Evolutionary conservation across 53 echinoderm and acorn worm species (phyloP).

Genomic region (Actinopyga echinites): DNA sequence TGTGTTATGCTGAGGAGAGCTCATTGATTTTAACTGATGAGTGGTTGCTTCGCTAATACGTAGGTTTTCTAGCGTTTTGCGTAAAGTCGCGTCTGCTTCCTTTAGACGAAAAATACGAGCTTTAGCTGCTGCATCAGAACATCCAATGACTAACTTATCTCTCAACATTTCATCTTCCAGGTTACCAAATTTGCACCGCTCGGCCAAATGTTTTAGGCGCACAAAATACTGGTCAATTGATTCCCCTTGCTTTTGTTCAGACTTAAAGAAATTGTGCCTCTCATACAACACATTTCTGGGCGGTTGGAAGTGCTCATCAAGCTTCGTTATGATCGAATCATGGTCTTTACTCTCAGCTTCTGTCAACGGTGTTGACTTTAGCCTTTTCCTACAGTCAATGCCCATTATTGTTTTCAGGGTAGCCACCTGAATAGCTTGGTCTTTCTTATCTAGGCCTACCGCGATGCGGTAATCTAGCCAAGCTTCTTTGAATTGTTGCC

Average conservation of each 20-base stretch:
- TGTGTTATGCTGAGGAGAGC: neutral
- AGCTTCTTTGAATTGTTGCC: neutral
- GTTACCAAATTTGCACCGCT: neutral
- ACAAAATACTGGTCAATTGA: slow-evolving; percentile 45
- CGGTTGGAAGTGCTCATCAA: slow-evolving; percentile 23
- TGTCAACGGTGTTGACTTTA: neutral
- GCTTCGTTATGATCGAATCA: slow-evolving; percentile 21
- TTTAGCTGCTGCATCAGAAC: neutral
- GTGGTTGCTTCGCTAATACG: slow-evolving; percentile 11
- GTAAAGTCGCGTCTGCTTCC: slow-evolving; percentile 35
- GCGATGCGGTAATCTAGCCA: slow-evolving; percentile 38
- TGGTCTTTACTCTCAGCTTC: slow-evolving; percentile 20
- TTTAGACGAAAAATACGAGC: slow-evolving; percentile 5
- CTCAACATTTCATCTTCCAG: slow-evolving; percentile 10
- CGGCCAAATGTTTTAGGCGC: slow-evolving; percentile 20
- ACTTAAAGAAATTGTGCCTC: neutral
- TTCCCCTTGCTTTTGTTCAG: slow-evolving; percentile 15
- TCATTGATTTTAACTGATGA: slow-evolving; percentile 24
- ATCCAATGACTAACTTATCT: neutral
- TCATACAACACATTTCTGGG: slow-evolving; percentile 13
- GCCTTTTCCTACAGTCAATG: slow-evolving; percentile 20
- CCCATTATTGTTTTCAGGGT: slow-evolving; percentile 25
- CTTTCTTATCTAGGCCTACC: slow-evolving; percentile 32
- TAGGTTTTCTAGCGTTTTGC: neutral
- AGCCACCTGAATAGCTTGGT: too few relatives aligned